A percentile compares a stretch with the other conserved stretches of the same genome.
phyloP scores from a whole-genome alignment of 2,797 vertebrate species.

The Phalanger gymnotis region DNA sequence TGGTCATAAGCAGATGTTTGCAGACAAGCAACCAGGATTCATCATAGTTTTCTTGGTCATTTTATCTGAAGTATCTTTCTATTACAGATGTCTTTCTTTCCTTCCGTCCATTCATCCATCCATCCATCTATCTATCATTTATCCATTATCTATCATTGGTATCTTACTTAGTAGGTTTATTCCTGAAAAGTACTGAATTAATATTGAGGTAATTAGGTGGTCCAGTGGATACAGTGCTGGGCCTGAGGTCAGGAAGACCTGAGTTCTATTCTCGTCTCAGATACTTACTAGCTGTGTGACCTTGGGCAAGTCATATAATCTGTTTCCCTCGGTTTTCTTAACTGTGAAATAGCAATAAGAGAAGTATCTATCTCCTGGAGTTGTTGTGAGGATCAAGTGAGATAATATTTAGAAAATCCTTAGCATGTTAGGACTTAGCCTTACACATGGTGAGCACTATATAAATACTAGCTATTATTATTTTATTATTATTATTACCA shows the following conservation, averaged over 20 bases:
- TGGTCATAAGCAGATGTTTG: constrained; percentile 31
- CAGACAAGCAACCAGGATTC: constrained; percentile 20
- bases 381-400: background rate
- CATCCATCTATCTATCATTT: too few relatives aligned
- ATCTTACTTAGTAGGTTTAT: background rate
- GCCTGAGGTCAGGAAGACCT: background rate
- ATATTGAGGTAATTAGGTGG: background rate
- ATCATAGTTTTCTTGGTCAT: constrained; percentile 21
- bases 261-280: too few relatives aligned
- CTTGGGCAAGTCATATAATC: too few relatives aligned
- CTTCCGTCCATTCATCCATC: background rate
- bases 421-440: background rate
- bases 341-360: too few relatives aligned
- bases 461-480: background rate
- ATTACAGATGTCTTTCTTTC: constrained; percentile 8
- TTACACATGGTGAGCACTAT: background rate
- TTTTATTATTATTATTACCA: constrained; percentile 10
- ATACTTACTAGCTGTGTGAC: too few relatives aligned
- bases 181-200: background rate
- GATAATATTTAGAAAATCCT: background rate
- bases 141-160: background rate
- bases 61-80: constrained; percentile 45
- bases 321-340: too few relatives aligned
- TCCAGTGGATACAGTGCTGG: background rate
- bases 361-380: too few relatives aligned